These are phyloP conservation scores for Sinocyclocheilus anshuiensis DNA, from an alignment of 2,113 vertebrate genomes.

Conservation along the genomic window DNA sequence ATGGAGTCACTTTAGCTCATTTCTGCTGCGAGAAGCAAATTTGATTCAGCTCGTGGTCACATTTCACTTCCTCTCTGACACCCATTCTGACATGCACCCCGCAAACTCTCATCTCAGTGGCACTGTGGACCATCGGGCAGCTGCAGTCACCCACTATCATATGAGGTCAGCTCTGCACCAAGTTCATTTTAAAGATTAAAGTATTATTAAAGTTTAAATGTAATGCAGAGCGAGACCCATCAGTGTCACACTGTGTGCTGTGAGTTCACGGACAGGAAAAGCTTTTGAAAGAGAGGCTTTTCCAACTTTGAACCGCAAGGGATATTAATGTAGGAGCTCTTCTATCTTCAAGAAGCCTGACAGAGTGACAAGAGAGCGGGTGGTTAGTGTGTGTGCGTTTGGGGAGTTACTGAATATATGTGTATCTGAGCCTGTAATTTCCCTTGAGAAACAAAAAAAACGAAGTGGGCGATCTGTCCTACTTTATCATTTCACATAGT, in stretches of 20 bases:
- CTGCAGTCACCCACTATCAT: conserved; percentile 20
- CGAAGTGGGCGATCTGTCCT: neutral
- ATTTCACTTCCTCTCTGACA: conserved; percentile 43
- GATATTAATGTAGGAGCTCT: conserved; percentile 34
- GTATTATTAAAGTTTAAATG: conserved; percentile 56
- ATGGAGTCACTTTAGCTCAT: conserved; percentile 41
- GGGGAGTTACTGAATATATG: conserved; percentile 2
- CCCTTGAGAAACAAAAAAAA: conserved; percentile 14
- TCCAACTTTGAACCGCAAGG: conserved; percentile 17
- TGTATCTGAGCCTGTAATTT: conserved; percentile 27
- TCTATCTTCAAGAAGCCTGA: neutral
- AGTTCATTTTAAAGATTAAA: conserved; percentile 57
- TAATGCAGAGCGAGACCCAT: conserved; percentile 38
- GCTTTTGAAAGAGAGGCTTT: conserved; percentile 32
- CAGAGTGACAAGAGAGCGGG: neutral
- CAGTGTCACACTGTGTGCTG: conserved; percentile 35
- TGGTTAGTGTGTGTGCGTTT: conserved; percentile 11
- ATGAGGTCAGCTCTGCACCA: conserved; percentile 40
- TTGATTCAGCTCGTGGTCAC: conserved; percentile 39
- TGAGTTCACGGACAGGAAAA: conserved; percentile 25
- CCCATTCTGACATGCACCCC: conserved; percentile 22
- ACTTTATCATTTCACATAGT: neutral
- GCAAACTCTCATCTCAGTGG: neutral
- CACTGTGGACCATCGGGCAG: conserved; percentile 21
- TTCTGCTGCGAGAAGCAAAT: conserved; percentile 44